Percentiles rank a stretch among this genome's conserved stretches.
These are phyloP conservation scores for Coelogynopora nodosa DNA, from an alignment of 2,888 invertebrate genomes.

Conservation along the genomic window DNA sequence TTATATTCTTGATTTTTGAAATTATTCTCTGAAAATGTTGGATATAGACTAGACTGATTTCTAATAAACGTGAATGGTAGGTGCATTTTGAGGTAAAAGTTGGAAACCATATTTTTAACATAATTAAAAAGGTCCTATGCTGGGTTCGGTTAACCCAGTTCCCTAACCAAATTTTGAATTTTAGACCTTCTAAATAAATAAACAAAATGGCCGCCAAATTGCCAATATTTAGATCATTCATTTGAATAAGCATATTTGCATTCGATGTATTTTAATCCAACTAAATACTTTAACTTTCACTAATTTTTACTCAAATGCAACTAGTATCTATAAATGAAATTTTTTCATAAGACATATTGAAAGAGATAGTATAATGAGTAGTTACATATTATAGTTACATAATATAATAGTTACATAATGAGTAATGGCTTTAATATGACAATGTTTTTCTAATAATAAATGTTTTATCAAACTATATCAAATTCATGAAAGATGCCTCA, in stretches of 20 bases:
- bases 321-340: background rate
- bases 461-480: constrained; percentile 9
- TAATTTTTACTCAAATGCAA: background rate
- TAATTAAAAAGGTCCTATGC: background rate
- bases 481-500: constrained; percentile 2
- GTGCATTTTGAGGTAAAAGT: background rate
- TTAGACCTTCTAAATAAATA: background rate
- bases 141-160: background rate
- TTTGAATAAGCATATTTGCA: background rate
- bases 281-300: background rate
- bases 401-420: constrained; percentile 11
- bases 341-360: background rate
- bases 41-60: background rate
- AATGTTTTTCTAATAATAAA: constrained; percentile 23
- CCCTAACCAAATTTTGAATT: background rate
- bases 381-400: constrained; percentile 13
- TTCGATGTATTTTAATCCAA: no score
- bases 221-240: background rate
- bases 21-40: no score
- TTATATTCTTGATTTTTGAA: no score
- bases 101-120: background rate
- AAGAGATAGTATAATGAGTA: background rate
- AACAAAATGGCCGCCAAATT: background rate
- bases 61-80: background rate
- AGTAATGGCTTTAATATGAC: constrained; percentile 7